phyloP scores from a whole-genome alignment of 2,113 vertebrate genomes.

The Charadrius vociferus region DNA sequence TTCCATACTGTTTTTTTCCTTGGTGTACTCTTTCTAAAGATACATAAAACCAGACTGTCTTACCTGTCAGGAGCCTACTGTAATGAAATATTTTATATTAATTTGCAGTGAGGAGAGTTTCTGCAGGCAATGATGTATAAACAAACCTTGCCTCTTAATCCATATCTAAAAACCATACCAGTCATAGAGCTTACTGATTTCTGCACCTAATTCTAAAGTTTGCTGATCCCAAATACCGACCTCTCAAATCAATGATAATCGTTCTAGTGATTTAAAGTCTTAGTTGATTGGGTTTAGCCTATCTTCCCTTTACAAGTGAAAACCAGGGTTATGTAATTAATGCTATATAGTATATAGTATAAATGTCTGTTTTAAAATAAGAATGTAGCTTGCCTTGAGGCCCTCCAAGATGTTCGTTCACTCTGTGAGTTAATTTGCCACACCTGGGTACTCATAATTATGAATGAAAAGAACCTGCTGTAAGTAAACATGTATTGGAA shows the following conservation, averaged over 20 bases:
- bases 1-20: neutral
- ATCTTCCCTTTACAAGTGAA: neutral
- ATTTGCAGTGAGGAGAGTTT: neutral
- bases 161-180: neutral
- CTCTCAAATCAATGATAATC: neutral
- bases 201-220: neutral
- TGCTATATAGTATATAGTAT: fast-evolving
- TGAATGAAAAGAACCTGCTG: neutral
- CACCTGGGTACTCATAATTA: neutral
- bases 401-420: neutral
- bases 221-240: neutral
- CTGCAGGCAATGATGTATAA: neutral
- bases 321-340: neutral
- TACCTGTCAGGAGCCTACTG: neutral
- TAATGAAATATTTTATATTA: neutral
- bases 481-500: neutral
- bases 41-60: neutral
- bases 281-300: neutral
- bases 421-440: neutral
- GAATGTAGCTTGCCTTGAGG: neutral
- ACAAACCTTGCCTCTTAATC: neutral
- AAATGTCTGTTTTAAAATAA: neutral
- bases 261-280: neutral
- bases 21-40: neutral
- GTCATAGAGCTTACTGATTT: neutral